A percentile compares a stretch with the other conserved stretches of the same genome.
phyloP scores from a whole-genome alignment of 2,113 vertebrate genomes.

The Fulica atra region DNA sequence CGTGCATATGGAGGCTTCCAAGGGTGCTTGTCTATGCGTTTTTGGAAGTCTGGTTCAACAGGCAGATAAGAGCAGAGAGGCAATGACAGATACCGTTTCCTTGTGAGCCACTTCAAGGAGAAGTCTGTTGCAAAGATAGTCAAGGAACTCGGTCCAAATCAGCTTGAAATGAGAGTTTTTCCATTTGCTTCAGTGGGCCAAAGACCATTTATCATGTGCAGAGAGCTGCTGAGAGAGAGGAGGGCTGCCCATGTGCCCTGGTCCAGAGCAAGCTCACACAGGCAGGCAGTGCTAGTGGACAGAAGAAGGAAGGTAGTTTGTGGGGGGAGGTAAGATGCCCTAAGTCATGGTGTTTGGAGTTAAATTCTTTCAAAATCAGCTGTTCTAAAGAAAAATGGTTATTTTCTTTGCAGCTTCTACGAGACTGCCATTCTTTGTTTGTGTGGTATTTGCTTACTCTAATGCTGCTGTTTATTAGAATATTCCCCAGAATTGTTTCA shows the following conservation, averaged over 20 bases:
- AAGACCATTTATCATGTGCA: not conserved
- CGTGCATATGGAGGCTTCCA: not conserved
- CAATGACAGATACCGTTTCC: not conserved
- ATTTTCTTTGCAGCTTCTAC: not conserved
- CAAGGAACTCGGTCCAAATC: not conserved
- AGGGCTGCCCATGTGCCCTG: not conserved
- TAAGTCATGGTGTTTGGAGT: not conserved
- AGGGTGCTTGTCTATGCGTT: accelerated
- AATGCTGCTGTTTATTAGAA: not conserved
- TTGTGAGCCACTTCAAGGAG: not conserved
- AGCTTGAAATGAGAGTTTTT: not conserved
- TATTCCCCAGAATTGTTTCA: not conserved
- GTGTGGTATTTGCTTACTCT: not conserved
- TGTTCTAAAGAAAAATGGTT: not conserved
- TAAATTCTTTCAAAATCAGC: not conserved
- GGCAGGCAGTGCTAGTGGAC: not conserved
- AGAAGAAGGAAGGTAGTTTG: not conserved
- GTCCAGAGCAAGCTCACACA: not conserved
- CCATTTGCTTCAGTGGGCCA: not conserved
- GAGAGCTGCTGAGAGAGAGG: not conserved
- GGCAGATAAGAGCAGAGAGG: not conserved
- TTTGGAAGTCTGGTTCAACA: not conserved
- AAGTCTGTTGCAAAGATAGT: not conserved
- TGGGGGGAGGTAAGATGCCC: not conserved
- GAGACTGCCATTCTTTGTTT: not conserved